Evolutionary conservation across 2,888 invertebrate genomes (phyloP), one percentile per base, ranked within the genome.

Genomic region (Dryobotodes eremita): DNA sequence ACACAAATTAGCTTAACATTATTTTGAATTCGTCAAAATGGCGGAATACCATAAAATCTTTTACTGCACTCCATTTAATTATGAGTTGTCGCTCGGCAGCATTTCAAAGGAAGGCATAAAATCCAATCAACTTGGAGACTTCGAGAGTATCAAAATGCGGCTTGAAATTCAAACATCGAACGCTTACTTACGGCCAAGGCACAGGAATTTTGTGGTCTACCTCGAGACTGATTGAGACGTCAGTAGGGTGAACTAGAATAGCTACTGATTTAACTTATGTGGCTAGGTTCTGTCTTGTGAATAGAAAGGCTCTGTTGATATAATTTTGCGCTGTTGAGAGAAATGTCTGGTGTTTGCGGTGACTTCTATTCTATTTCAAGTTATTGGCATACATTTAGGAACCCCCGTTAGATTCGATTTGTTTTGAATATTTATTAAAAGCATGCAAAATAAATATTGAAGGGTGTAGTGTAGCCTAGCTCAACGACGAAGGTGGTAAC

Each of bases 221-320:
- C 73, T 64, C 73, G 42, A 74, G 73, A 74, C 59, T 65, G 79
- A 79, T 86, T 72, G 87, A 79, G 76, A 79, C 68, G 57, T 85
- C 76, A 72, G 68, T 71, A 10, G 7, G 64, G 57, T 65, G 76
- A 68, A 65, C 50, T 71, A 71, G 71, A 86, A 83, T 65, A 68
- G 46, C 61, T 66, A 55, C 73, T 53, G 42, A 82, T 77, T 71
- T 80, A 65, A 85, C 65, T 72, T 75, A 71, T 73, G 65, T 65
- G 68, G 70, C 64, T n/a, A 84, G 64, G 57, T 50, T 53, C 26
- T 57, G 69, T 71, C 57, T 75, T 79, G 71, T 72, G 59, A 36
- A 36, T 36, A 36, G 31, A 59, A 76, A 69, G 55, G 42, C 36
- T 61, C 26, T 61, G 70, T 71, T 31, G 20, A 64, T 62, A 61